Evolutionary conservation across 2,888 invertebrate species (phyloP).

Genomic region (Athetis lepigone): DNA sequence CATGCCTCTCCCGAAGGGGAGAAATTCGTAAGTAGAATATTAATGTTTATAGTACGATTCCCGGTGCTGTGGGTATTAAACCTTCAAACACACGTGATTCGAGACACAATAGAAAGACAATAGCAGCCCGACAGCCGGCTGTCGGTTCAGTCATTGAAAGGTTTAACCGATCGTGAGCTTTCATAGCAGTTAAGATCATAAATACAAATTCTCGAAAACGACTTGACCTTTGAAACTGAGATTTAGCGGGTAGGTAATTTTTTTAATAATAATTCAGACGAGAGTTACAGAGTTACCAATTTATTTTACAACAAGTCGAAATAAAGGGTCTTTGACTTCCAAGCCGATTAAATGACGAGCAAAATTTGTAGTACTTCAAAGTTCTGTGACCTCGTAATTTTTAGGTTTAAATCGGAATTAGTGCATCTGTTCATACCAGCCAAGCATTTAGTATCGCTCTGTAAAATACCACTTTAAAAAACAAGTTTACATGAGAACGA

Average conservation of each 20-base stretch:
- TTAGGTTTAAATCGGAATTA: neutral
- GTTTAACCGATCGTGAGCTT: neutral
- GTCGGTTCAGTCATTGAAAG: too few relatives aligned
- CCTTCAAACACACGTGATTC: too few relatives aligned
- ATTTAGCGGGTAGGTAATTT: neutral
- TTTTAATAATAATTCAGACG: neutral
- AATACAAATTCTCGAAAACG: neutral
- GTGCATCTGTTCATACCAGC: neutral
- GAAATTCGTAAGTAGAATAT: conserved; percentile 78
- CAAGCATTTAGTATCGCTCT: neutral
- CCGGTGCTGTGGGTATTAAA: too few relatives aligned
- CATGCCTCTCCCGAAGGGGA: conserved; percentile 72
- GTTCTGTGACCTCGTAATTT: too few relatives aligned
- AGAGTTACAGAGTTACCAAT: neutral
- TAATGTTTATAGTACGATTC: too few relatives aligned
- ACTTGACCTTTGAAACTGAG: neutral
- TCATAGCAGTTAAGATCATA: neutral
- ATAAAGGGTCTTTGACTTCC: neutral
- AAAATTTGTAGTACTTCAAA: too few relatives aligned
- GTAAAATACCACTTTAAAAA: conserved; percentile 4
- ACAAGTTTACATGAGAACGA: neutral
- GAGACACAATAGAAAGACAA: too few relatives aligned
- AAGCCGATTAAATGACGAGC: neutral
- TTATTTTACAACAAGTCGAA: neutral
- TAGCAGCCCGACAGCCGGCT: too few relatives aligned